Evolutionary conservation across 2,888 invertebrate genomes (phyloP), one percentile per base, ranked within the genome.

Genomic region (Lithophane ornitopus): DNA sequence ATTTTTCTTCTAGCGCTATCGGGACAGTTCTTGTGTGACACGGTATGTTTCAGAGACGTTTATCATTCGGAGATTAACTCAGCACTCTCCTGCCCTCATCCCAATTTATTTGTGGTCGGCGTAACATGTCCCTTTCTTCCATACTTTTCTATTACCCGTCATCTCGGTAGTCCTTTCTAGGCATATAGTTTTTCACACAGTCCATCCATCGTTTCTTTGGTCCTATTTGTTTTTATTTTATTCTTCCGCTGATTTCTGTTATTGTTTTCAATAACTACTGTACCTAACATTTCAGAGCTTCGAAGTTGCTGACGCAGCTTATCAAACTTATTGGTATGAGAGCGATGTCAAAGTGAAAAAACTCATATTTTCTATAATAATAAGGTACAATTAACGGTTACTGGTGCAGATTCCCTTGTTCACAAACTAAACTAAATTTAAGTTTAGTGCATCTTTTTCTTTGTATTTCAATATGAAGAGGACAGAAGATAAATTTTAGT

Each of bases 301-400:
- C 0, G 59, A 80, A 52, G 69, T 90, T 6, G 87, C 88, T 8
- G 85, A 87, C 19, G 89, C 90, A 8, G 90, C 90, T 6, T 90
- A 90, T 63, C 72, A 82, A 44, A 84, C 83, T 39, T 74, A 84
- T 58, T 90, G 90, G 90, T 90, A 89, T 62, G 80, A 87, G 16
- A 86, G 85, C n/a, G 84, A 89, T 52, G 11, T 34, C 0, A 83
- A 77, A 41, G 84, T 88, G 6, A 87, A 85, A 68, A 90, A 85
- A 63, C 74, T 85, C 11, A 81, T 90, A 4, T 52, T 88, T 14
- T 71, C 69, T 9, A 82, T 90, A 28, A 88, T 90, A 4, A 78
- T 80, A 41, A 86, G 89, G 89, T 89, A 80, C 7, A 11, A 52
- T 22, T 22, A 52, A 22, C 9, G 22, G 22, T 22, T 52, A 22